Base-by-base conservation (phyloP, 2,113 vertebrate species). In the Pygoscelis antarcticus region DNA sequence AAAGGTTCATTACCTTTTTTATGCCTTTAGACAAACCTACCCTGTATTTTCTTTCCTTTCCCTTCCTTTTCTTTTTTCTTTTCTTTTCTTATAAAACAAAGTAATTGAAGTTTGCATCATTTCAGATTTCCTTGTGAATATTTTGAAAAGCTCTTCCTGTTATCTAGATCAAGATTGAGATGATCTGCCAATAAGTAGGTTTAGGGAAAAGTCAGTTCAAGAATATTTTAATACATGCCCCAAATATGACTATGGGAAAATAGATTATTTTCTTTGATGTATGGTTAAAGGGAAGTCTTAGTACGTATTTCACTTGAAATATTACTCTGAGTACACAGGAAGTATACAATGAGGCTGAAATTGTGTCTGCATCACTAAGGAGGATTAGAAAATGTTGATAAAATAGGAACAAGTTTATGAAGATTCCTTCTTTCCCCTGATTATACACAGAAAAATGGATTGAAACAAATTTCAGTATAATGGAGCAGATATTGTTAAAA, bases 1-100 rank as follows among this genome's bases (percentile, higher is more conserved):
- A 87, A 88, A 83, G 4, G 27, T 22, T 74, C 34, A 40, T 76
- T 77, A 61, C 16, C 3, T 20, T 91, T 72, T 76, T 76, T 65
- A 72, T 49, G 66, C 5, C 7, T 46, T 42, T 65, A 47, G 36
- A 54, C 47, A 89, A 95, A 49, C 20, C 29, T 51, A 34, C 4
- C 32, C 23, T 71, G 18, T 22, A 7, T 64, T 78, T 69, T n/a
- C 32, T 11, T 46, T 55, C 11, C 22, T 16, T 42, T 66, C 16
- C 23, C 12, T 75, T 16, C 2, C 15, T 15, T 52, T 12, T 8
- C 13, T 6, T 7, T 32, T 3, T 17, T 5, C 1, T 9, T 30
- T 17, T 8, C 3, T 10, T 51, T 60, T 54, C 42, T 83, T 65
- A 57, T 38, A 26, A 49, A 90, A 61, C 22, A 51, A 77, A 77